Evolutionary conservation across 2,113 vertebrate genomes (phyloP), one percentile per base, ranked within the genome.

Genomic region (Buteo buteo): DNA sequence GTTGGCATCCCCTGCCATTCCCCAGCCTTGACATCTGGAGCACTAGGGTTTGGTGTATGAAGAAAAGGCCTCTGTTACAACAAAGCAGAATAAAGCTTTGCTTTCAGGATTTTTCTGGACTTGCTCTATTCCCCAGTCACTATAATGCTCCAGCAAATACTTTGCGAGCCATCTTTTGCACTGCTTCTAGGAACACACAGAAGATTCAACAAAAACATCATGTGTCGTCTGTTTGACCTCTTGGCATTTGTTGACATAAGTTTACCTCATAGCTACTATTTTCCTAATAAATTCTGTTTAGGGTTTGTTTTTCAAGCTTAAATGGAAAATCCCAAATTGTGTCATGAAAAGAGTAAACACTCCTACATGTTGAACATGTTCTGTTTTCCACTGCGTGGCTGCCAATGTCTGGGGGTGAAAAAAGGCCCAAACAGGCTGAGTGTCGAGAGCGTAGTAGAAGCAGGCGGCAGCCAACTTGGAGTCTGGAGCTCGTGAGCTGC

Each of bases 191-290:
- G 94, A 97, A 95, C 79, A 91, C 78, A 66, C n/a, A 84, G 67
- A 81, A 86, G 94, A 90, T 86, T 95, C 78, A 93, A 91, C 50
- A 29, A 86, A 93, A 94, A 95, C 92, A 54, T 86, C 88, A 86
- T 94, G 78, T 3, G 7, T 90, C 0, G 8, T 52, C 84, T 93
- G 28, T 85, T 93, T 95, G 96, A 97, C 95, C 96, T 95, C 82
- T 93, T 95, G 94, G 95, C 74, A 2, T 66, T 64, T 18, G 6
- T 81, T 94, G 71, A 78, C 71, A 55, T 34, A 79, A 69, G 67
- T 96, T 95, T 95, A 94, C 97, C 93, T 97, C 96, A 96, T 95
- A 83, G 89, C 89, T 95, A 88, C 95, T 95, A 91, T 96, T 97
- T 97, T 95, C 91, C 94, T 95, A 94, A 96, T 95, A 95, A 97